Conservation (phyloP, 2,113 vertebrate genomes). For the Laticauda colubrina region DNA sequence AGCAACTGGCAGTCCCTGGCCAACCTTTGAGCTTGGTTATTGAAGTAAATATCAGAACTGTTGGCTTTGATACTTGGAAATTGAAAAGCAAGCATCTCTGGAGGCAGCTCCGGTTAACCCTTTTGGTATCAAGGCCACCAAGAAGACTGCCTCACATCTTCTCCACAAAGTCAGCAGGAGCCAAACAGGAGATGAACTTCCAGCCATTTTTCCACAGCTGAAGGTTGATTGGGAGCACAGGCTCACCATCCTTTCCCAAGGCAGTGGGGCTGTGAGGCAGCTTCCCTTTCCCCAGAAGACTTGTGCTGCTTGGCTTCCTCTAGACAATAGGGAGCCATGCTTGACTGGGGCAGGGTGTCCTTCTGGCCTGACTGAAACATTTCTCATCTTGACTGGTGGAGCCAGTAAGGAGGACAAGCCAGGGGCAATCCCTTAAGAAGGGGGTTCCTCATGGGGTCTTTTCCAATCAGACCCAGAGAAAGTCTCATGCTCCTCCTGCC, state of each 20-base stretch:
- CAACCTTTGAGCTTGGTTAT: neutral
- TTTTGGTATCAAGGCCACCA: neutral
- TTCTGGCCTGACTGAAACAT: neutral
- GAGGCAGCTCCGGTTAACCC: neutral
- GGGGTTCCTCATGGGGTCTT: neutral
- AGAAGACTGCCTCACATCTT: neutral
- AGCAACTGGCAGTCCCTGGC: neutral
- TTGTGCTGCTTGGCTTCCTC: neutral
- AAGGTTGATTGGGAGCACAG: neutral
- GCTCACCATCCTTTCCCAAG: neutral
- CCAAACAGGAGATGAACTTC: neutral
- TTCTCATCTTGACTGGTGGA: neutral
- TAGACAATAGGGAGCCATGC: neutral
- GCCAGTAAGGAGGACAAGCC: neutral
- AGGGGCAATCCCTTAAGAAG: neutral
- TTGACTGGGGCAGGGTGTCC: neutral
- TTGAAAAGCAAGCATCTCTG: neutral
- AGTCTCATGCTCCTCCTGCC: neutral
- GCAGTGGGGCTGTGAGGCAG: neutral
- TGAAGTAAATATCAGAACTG: neutral
- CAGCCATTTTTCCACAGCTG: neutral
- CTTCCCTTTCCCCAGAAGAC: neutral
- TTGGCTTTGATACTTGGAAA: neutral
- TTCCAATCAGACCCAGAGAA: neutral
- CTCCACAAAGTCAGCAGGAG: neutral